phyloP scores from a whole-genome alignment of 2,888 invertebrate genomes.

The Agriopis aurantiaria region DNA sequence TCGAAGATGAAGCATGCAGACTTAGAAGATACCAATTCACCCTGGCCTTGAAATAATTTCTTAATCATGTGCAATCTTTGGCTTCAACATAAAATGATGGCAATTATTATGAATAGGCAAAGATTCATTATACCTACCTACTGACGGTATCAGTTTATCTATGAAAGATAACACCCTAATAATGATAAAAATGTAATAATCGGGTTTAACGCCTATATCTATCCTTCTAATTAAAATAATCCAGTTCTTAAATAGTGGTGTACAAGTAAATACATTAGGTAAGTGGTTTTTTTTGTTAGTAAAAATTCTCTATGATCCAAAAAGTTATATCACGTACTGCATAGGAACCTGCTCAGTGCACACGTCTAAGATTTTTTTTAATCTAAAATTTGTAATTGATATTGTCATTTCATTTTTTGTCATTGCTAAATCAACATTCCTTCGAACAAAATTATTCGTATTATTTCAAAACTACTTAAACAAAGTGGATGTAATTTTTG shows the following conservation, averaged over 20 bases:
- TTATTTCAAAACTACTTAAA: too few species aligned
- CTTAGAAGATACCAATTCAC: too few species aligned
- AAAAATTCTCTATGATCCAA: not conserved
- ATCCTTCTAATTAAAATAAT: conserved; percentile 33
- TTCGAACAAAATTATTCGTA: too few species aligned
- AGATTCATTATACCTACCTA: not conserved
- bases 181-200: conserved; percentile 39
- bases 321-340: not conserved
- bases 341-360: too few species aligned
- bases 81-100: not conserved
- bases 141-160: not conserved
- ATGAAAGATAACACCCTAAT: conserved; percentile 9
- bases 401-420: too few species aligned
- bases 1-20: too few species aligned
- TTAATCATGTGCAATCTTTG: too few species aligned
- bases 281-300: conserved; percentile 42
- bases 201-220: conserved; percentile 6
- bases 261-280: conserved; percentile 54
- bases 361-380: too few species aligned
- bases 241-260: conserved; percentile 48
- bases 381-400: too few species aligned
- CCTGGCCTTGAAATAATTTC: too few species aligned
- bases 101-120: not conserved
- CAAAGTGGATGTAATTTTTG: too few species aligned
- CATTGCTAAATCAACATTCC: too few species aligned